phyloP scores from a whole-genome alignment of 2,888 invertebrate species.

The Drosophila cognata region DNA sequence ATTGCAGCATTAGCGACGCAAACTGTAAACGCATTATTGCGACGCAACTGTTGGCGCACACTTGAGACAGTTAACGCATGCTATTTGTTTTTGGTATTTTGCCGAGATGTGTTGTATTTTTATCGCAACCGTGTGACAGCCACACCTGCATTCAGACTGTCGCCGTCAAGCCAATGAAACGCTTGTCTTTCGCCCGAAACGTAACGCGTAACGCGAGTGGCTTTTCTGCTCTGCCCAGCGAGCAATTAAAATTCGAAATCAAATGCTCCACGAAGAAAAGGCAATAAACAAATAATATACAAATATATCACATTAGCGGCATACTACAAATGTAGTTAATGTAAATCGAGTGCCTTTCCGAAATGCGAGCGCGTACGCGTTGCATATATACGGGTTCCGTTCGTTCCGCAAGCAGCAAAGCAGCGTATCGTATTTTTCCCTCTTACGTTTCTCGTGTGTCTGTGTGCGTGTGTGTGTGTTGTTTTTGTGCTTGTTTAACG shows the following conservation, averaged over 20 bases:
- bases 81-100: conserved; percentile 45
- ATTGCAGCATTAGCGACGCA: background rate
- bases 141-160: conserved; percentile 59
- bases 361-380: conserved; percentile 63
- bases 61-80: conserved; percentile 14
- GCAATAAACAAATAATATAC: conserved; percentile 22
- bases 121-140: conserved; percentile 20
- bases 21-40: conserved; percentile 7
- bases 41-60: conserved; percentile 18
- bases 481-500: conserved; percentile 74
- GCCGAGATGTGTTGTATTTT: conserved; percentile 15
- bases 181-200: conserved; percentile 59
- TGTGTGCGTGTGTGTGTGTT: conserved; percentile 54
- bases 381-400: conserved; percentile 78
- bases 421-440: conserved; percentile 63
- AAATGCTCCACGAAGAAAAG: conserved; percentile 29
- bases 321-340: conserved; percentile 40
- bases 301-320: conserved; percentile 30
- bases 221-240: conserved; percentile 42
- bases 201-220: conserved; percentile 64
- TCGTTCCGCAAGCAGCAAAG: conserved; percentile 54
- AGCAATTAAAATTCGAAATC: conserved; percentile 49
- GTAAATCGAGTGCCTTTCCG: conserved; percentile 61
- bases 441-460: conserved; percentile 65
- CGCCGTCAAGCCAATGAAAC: conserved; percentile 54